Conservation (phyloP, 2,888 invertebrate species). For the Drosophila heteroneura region DNA sequence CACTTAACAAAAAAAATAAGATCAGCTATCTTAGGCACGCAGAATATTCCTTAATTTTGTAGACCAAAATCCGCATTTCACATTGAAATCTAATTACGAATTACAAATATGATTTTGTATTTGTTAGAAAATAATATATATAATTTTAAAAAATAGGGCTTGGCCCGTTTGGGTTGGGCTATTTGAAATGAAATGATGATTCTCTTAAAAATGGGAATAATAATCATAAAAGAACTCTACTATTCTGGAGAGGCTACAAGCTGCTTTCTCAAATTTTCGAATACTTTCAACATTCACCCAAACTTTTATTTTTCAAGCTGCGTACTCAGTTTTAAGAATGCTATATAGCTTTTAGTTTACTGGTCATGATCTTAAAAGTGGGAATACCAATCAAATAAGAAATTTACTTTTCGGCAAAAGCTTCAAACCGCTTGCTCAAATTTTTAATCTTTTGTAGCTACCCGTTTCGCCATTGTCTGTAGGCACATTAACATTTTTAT, state of each 20-base stretch:
- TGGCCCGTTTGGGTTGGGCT: neutral
- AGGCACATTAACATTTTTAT: conserved; percentile 72
- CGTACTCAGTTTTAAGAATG: neutral
- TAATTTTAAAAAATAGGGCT: neutral
- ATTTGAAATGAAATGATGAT: neutral
- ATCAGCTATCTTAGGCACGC: too few species aligned
- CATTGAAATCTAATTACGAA: neutral
- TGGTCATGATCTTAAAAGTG: neutral
- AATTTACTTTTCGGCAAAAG: too few species aligned
- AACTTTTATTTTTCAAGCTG: neutral
- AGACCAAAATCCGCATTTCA: neutral
- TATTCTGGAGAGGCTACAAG: neutral
- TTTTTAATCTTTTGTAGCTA: conserved; percentile 17
- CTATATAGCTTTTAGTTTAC: neutral
- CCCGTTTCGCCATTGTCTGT: conserved; percentile 53
- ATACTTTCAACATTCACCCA: neutral
- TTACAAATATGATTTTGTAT: neutral
- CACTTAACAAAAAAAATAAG: neutral
- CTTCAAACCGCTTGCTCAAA: neutral
- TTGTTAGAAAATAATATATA: neutral
- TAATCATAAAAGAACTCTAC: neutral
- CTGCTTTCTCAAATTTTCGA: neutral
- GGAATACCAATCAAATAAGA: neutral
- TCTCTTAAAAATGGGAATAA: neutral
- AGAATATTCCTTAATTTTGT: neutral